Base-by-base conservation (phyloP, 2,888 invertebrate species). In the Leptura quadrifasciata region DNA sequence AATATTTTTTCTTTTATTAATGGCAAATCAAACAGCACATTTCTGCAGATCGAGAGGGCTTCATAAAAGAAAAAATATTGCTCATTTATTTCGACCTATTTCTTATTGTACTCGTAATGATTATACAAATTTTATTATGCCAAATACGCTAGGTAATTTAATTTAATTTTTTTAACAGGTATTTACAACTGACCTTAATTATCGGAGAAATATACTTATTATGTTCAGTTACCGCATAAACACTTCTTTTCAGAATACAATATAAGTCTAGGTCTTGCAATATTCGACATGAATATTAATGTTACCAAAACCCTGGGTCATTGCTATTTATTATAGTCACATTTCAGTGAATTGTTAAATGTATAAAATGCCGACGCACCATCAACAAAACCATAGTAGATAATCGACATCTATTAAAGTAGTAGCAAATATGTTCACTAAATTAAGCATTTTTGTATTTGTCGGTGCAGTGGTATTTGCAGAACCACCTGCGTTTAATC, bases 231-330 rank as follows among this genome's bases (percentile, higher is more conserved):
- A 57, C 24, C 21, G n/a, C 52, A 54, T 58, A 52, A 39, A 52
- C 21, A 9, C 17, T 24, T 17, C 24, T 55, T 55, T 54, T 61
- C 54, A 47, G 60, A 72, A 55, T 61, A 24, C 39, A 27, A 58
- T 58, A n/a, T 17, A 60, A 20, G 9, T 10, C 60, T 68, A 31
- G 18, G 18, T 17, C 68, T 61, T 15, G 60, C 21, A 12, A 20
- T 18, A 18, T 15, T 21, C 35, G 65, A 61, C 54, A n/a, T 55
- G 76, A 76, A 72, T 76, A 76, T 64, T 61, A 58, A 72, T 72
- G 70, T 31, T 31, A 47, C 52, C 71, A 67, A 68, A 76, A 65
- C 55, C 35, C 20, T 47, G 21, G 58, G 71, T 67, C 71, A 76
- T 72, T 72, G 68, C 54, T 47, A 67, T 54, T 15, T 17, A 39